These are phyloP conservation scores for Thecophora atra DNA, from an alignment of 2,888 invertebrate genomes.

Conservation along the genomic window DNA sequence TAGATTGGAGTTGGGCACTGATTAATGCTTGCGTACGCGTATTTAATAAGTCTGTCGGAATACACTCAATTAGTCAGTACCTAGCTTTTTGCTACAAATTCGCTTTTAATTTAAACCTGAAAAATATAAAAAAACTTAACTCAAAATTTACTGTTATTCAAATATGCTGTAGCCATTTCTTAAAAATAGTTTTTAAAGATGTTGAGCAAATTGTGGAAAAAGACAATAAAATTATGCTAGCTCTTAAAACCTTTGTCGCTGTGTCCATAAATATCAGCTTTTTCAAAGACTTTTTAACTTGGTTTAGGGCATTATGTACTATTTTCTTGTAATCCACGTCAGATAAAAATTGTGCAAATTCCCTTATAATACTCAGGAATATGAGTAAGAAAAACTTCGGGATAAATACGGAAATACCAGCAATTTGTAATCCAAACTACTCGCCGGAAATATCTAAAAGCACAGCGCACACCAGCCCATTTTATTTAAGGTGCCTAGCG, in stretches of 20 bases:
- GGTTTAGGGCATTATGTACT: constrained; percentile 5
- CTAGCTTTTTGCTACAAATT: not conserved
- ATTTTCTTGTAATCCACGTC: not conserved
- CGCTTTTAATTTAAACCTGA: not conserved
- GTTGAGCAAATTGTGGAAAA: not conserved
- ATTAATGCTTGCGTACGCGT: constrained; percentile 26
- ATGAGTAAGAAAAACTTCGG: not conserved
- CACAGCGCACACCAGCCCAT: constrained; percentile 5
- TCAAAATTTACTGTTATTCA: constrained; percentile 4
- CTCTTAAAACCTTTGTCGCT: not conserved
- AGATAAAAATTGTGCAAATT: not conserved
- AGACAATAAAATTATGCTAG: not conserved
- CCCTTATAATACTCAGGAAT: not conserved
- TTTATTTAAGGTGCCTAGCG: not conserved
- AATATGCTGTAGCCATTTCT: constrained; percentile 15
- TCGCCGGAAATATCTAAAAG: not conserved
- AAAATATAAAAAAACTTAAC: not conserved
- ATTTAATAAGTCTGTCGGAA: constrained; percentile 6
- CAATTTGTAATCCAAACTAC: not conserved
- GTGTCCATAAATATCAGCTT: not conserved
- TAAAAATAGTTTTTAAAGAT: constrained; percentile 21
- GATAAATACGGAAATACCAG: not conserved
- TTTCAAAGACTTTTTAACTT: not conserved
- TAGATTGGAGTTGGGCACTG: constrained; percentile 16
- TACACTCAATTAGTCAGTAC: not conserved